Evolutionary conservation across 2,797 vertebrate species (phyloP), one percentile per base, ranked within the genome.

Genomic region (Etheostoma nigrum): DNA sequence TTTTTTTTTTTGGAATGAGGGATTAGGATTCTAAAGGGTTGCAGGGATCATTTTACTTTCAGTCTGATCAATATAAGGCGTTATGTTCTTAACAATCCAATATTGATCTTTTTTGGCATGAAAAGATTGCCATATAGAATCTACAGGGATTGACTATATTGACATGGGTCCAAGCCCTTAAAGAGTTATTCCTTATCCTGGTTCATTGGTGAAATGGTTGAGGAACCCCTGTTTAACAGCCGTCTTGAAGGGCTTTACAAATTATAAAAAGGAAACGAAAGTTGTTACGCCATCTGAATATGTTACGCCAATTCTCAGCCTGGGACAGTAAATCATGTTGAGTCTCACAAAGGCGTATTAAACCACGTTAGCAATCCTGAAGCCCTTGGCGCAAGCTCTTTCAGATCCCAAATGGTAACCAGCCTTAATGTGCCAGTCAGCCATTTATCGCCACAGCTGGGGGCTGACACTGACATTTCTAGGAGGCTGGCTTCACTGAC

Each of bases 381-480:
- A 33, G 66, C 73, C 62, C 47, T 72, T 36, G 58, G 19, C 49
- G 51, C 0, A 6, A 79, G 69, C 54, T 76, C 33, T 59, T 64
- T 62, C 30, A 21, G 63, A 71, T 81, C 63, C 70, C 27, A 27
- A 44, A 63, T 33, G 27, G 54, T 79, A 80, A 69, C 68, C 58
- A 65, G 62, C 61, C 67, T 76, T 67, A 76, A 77, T 74, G 81
- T 82, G 83, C 72, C 81, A 86, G 74, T 80, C 85, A 74, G 63
- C 48, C 21, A 9, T 72, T 59, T 54, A 33, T 54, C 13, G 1
- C 66, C 84, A 64, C 71, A 72, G 86, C 86, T 83, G 55, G 59
- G 18, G 81, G 86, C 83, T 40, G 21, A 58, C 5, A 18, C 52
- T 89, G 87, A 88, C 88, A 89, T 91, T 91, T 90, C 69, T 58